Conservation (phyloP, 2,113 vertebrate species). For the Nibea coibor region DNA sequence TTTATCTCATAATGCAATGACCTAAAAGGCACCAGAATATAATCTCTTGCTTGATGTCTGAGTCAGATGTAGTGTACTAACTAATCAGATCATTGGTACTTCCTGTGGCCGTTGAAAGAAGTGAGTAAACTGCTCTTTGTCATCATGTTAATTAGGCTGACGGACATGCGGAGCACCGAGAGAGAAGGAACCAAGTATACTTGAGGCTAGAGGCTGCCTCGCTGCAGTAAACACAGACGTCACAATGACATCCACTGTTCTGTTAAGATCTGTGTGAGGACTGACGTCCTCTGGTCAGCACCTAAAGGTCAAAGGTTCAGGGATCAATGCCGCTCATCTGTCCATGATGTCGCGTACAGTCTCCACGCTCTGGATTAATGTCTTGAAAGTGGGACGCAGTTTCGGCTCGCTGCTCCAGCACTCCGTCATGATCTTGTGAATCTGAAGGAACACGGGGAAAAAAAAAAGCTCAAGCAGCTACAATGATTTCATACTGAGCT, state of each 20-base stretch:
- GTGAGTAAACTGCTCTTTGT: neutral
- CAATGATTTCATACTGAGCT: neutral
- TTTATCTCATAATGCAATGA: neutral
- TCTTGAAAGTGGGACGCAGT: constrained; percentile 89
- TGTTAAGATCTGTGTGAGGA: neutral
- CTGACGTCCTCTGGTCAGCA: neutral
- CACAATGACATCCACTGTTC: neutral
- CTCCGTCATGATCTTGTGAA: constrained; percentile 90
- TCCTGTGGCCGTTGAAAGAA: neutral
- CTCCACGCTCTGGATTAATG: constrained; percentile 88
- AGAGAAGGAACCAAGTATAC: neutral
- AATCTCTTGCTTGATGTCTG: neutral
- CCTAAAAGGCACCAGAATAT: neutral
- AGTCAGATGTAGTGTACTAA: constrained; percentile 44
- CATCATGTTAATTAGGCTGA: neutral
- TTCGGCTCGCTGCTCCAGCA: constrained; percentile 90
- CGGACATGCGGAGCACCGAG: neutral
- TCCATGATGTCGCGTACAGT: constrained; percentile 85
- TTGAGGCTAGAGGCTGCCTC: neutral
- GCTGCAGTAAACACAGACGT: neutral
- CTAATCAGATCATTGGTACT: neutral
- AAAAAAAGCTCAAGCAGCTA: too few species aligned
- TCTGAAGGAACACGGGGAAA: constrained; percentile 76
- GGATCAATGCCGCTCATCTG: constrained; percentile 76
- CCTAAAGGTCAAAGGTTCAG: constrained; percentile 37